Percentiles rank a stretch among this genome's conserved stretches.
phyloP scores from a whole-genome alignment of 2,797 vertebrate species.

The Chaetophractus vellerosus region DNA sequence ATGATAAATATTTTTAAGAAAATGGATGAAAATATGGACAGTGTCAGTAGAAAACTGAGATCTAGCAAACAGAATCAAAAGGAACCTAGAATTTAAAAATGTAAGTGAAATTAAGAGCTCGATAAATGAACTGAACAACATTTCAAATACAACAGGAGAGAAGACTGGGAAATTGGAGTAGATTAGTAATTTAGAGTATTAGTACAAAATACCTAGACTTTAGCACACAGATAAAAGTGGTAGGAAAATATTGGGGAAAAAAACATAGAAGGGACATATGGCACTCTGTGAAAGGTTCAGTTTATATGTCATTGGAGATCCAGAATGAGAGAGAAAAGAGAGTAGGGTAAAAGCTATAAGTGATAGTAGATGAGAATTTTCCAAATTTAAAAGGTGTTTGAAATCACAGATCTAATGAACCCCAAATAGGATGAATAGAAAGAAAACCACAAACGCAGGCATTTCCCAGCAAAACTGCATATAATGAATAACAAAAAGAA shows the following conservation, averaged over 20 bases:
- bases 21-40: not conserved
- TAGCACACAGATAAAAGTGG: not conserved
- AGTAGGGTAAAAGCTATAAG: not conserved
- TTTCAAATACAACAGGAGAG: not conserved
- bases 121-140: not conserved
- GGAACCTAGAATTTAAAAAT: not conserved
- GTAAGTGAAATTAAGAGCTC: not conserved
- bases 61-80: not conserved
- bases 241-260: not conserved
- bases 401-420: not conserved
- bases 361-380: not conserved
- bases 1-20: not conserved
- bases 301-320: not conserved
- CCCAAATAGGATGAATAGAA: no score
- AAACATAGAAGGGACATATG: not conserved
- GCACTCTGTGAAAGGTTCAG: not conserved
- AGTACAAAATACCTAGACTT: not conserved
- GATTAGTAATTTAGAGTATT: not conserved
- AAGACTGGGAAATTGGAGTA: not conserved
- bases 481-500: not conserved
- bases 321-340: not conserved
- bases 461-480: not conserved
- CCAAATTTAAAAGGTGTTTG: not conserved
- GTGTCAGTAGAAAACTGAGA: not conserved
- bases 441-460: not conserved